Percentiles rank a stretch among this genome's conserved stretches.
Conservation (phyloP, 1,140 invertebrate genomes). For the Homarus americanus region DNA sequence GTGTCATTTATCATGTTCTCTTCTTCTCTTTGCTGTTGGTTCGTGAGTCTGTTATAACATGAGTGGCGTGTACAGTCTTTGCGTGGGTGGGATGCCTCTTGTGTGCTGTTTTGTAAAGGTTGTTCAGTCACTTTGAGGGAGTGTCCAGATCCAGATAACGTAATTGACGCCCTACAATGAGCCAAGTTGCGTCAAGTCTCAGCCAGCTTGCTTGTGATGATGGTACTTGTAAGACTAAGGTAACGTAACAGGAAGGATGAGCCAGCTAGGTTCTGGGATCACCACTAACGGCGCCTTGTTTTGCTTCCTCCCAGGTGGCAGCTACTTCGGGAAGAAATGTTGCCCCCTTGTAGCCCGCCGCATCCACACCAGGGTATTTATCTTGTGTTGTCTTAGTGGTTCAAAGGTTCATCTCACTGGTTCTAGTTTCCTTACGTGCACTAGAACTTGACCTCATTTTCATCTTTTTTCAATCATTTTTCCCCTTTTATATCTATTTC, state of each 20-base stretch:
- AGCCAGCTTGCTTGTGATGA: slow-evolving; percentile 18
- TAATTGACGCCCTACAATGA: slow-evolving; percentile 5
- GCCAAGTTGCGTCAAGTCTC: background rate
- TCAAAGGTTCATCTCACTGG: slow-evolving; percentile 36
- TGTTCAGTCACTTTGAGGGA: slow-evolving; percentile 1
- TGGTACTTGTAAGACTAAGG: slow-evolving; percentile 8
- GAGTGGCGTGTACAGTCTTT: background rate
- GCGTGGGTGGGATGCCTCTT: background rate
- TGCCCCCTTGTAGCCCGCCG: slow-evolving; percentile 63
- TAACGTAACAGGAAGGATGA: background rate
- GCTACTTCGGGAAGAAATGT: slow-evolving; percentile 62
- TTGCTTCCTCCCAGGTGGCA: slow-evolving; percentile 67
- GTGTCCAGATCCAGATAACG: slow-evolving; percentile 11
- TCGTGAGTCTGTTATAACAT: background rate
- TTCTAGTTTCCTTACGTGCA: slow-evolving; percentile 33
- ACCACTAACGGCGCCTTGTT: slow-evolving; percentile 61
- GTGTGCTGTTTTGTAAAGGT: background rate
- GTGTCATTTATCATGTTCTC: background rate
- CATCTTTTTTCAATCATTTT: background rate
- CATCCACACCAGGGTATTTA: slow-evolving; percentile 67
- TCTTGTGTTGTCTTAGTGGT: slow-evolving; percentile 66
- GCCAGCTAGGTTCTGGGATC: background rate
- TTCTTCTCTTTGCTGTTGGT: background rate
- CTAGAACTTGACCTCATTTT: slow-evolving; percentile 1
- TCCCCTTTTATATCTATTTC: slow-evolving; percentile 32